A percentile compares a stretch with the other conserved stretches of the same genome.
Evolutionary conservation across 2,797 vertebrate genomes (phyloP).

Genomic region (Hoplostethus atlanticus): DNA sequence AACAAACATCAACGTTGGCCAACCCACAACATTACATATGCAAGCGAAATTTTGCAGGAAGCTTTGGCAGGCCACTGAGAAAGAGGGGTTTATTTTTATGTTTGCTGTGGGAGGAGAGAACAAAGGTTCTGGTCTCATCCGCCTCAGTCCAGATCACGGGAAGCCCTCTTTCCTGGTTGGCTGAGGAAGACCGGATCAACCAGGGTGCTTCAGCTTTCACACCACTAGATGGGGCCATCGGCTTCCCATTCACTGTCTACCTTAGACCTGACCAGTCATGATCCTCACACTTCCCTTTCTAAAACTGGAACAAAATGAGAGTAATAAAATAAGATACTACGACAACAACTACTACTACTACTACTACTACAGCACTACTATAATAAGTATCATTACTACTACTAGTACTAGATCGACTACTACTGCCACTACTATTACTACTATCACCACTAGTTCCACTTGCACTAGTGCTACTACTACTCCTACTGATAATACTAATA

Average conservation of each 20-base stretch:
- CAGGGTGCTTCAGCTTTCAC: accelerated
- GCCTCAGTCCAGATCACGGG: constrained; percentile 82
- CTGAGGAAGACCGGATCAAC: constrained; percentile 79
- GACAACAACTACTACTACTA: too few relatives aligned
- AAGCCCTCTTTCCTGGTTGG: constrained; percentile 83
- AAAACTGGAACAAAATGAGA: too few relatives aligned
- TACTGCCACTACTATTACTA: too few relatives aligned
- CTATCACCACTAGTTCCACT: too few relatives aligned
- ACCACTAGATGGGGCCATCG: constrained; percentile 56
- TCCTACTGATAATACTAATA: too few relatives aligned
- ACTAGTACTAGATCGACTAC: too few relatives aligned
- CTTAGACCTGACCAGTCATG: too few relatives aligned
- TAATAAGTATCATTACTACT: too few relatives aligned
- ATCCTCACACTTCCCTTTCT: too few relatives aligned
- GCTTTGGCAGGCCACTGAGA: constrained; percentile 25
- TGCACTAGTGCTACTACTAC: too few relatives aligned
- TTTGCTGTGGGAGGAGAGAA: constrained; percentile 63
- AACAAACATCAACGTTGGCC: constrained; percentile 31
- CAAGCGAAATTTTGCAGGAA: constrained; percentile 8
- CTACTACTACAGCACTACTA: too few relatives aligned
- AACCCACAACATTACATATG: constrained; percentile 2
- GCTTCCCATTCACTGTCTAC: not conserved
- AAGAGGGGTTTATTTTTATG: constrained; percentile 32
- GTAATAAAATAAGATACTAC: too few relatives aligned
- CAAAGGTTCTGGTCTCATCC: constrained; percentile 84